phyloP scores from a whole-genome alignment of 2,888 invertebrate species.

The Phalera bucephala region DNA sequence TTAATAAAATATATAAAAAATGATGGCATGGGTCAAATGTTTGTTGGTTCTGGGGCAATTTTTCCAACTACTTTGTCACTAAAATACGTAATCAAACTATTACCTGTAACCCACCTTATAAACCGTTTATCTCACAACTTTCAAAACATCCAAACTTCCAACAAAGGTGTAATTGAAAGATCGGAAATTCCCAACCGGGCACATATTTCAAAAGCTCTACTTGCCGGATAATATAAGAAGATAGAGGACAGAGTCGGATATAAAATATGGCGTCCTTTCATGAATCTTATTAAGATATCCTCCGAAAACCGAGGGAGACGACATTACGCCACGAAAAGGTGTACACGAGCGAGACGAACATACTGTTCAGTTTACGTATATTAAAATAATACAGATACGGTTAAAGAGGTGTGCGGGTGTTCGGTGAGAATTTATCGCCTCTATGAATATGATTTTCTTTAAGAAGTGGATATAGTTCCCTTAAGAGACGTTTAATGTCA shows the following conservation, averaged over 20 bases:
- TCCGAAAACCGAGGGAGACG: constrained; percentile 79
- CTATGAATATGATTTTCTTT: constrained; percentile 82
- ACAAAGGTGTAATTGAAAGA: constrained; percentile 81
- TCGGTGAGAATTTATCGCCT: constrained; percentile 70
- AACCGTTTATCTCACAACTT: constrained; percentile 47
- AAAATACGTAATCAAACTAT: constrained; percentile 22
- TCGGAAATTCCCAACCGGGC: constrained; percentile 79
- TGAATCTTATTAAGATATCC: constrained; percentile 93
- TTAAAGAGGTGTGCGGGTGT: constrained; percentile 76
- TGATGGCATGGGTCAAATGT: too few species aligned
- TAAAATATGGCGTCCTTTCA: constrained; percentile 93
- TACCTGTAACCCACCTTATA: constrained; percentile 16
- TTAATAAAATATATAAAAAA: too few species aligned
- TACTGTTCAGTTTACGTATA: constrained; percentile 73
- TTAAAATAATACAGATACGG: constrained; percentile 79
- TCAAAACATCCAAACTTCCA: constrained; percentile 56
- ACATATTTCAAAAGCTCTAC: constrained; percentile 80
- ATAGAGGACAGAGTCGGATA: constrained; percentile 86
- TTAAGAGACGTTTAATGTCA: constrained; percentile 62
- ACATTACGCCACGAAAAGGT: constrained; percentile 31
- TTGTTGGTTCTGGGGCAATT: too few species aligned
- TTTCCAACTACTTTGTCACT: too few species aligned
- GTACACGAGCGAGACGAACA: constrained; percentile 39
- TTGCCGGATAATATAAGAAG: constrained; percentile 82
- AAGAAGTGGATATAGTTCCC: constrained; percentile 70